phyloP scores from a whole-genome alignment of 2,888 invertebrate genomes.

The Lumbricus terrestris region DNA sequence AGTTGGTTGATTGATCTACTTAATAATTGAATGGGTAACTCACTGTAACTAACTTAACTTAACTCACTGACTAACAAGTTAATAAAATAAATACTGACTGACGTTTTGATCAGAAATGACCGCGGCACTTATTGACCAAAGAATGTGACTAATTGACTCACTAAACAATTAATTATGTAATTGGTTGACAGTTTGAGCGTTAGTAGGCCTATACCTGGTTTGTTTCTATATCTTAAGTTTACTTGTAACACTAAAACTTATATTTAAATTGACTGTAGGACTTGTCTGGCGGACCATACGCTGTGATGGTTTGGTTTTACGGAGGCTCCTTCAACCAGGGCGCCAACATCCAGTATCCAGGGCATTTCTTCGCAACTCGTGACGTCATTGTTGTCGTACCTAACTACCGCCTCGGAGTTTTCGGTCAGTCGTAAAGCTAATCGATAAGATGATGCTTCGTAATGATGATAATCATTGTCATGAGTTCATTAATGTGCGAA shows the following conservation, averaged over 20 bases:
- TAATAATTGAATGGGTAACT: no score
- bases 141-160: not conserved
- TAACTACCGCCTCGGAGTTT: no score
- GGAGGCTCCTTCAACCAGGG: constrained; percentile 31
- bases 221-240: not conserved
- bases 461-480: no score
- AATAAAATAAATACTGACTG: not conserved
- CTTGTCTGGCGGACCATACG: no score
- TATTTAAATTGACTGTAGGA: no score
- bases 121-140: not conserved
- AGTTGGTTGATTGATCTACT: not conserved
- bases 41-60: no score
- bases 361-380: constrained; percentile 31
- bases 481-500: no score
- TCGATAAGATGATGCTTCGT: no score
- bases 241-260: not conserved
- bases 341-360: constrained; percentile 35
- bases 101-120: not conserved
- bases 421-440: no score
- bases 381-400: constrained; percentile 33
- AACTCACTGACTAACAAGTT: not conserved
- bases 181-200: not conserved
- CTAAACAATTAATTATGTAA: not conserved
- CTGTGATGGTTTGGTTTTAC: constrained; percentile 36
- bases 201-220: no score